Percentiles rank a stretch among this genome's conserved stretches.
Conservation (phyloP, 2,113 vertebrate genomes). For the Oxyura jamaicensis region DNA sequence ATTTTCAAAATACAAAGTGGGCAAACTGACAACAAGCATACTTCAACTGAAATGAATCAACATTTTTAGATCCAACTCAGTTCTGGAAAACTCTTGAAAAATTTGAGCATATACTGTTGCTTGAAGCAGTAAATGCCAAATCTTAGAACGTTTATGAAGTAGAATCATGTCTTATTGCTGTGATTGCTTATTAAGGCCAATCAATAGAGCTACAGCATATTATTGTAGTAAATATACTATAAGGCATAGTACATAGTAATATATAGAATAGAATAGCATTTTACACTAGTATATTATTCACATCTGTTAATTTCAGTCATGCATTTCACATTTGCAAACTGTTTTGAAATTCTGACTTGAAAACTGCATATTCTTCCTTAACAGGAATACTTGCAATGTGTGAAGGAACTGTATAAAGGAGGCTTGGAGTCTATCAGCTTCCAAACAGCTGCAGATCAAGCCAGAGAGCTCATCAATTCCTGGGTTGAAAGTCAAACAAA, state of each 20-base stretch:
- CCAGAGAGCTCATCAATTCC: conserved; percentile 84
- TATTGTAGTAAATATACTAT: background rate
- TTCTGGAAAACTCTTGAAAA: background rate
- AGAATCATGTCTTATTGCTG: background rate
- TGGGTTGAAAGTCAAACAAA: conserved; percentile 90
- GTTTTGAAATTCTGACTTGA: background rate
- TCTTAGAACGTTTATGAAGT: background rate
- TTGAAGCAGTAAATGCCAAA: background rate
- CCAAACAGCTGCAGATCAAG: conserved; percentile 78
- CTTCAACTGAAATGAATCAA: background rate
- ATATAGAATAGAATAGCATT: background rate
- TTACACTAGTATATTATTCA: background rate
- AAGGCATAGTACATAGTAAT: no score
- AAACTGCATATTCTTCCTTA: conserved; percentile 2
- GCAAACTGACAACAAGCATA: background rate
- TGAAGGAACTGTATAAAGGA: conserved; percentile 83
- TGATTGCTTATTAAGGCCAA: no score
- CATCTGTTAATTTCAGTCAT: background rate
- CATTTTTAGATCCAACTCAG: background rate
- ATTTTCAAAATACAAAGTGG: background rate
- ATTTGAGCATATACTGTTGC: background rate
- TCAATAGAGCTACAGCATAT: background rate
- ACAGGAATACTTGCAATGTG: conserved; percentile 83
- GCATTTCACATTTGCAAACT: background rate
- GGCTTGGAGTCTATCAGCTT: conserved; percentile 85